Conservation (phyloP, 1,140 invertebrate genomes). For the Spodoptera litura region DNA sequence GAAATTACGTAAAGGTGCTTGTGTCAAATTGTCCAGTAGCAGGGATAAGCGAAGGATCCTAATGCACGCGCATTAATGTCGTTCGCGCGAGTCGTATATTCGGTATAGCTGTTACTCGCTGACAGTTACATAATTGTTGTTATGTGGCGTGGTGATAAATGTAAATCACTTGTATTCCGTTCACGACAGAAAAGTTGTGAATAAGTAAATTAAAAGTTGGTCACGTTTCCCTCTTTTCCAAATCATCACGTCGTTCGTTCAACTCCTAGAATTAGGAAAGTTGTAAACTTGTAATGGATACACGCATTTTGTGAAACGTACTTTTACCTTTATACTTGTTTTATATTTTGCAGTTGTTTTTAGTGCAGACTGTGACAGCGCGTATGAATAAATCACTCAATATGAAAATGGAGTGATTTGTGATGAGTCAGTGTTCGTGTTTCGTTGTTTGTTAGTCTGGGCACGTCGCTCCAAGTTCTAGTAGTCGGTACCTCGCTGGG, state of each 20-base stretch:
- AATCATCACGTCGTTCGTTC: conserved; percentile 30
- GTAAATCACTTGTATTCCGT: conserved; percentile 31
- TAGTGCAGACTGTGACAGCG: conserved; percentile 15
- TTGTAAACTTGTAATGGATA: conserved; percentile 39
- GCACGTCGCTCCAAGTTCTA: conserved; percentile 52
- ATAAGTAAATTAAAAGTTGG: conserved; percentile 42
- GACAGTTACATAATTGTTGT: conserved; percentile 3
- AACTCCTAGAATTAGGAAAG: conserved; percentile 20
- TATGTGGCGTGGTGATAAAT: conserved; percentile 20
- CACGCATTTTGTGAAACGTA: conserved; percentile 17
- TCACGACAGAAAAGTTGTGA: conserved; percentile 16
- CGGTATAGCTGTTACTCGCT: not conserved
- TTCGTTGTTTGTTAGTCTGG: conserved; percentile 46
- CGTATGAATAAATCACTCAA: conserved; percentile 56
- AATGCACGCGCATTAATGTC: not conserved
- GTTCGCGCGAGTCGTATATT: not conserved
- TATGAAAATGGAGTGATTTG: conserved; percentile 59
- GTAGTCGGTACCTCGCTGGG: conserved; percentile 29
- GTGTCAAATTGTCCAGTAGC: conserved; percentile 33
- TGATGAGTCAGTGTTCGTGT: conserved; percentile 47
- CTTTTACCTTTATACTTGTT: not conserved
- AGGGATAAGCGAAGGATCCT: conserved; percentile 20
- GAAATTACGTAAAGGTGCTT: conserved; percentile 46
- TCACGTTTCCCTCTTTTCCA: conserved; percentile 40
- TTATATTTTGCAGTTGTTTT: conserved; percentile 27